Evolutionary conservation across 2,797 vertebrate genomes (phyloP), one percentile per base, ranked within the genome.

Genomic region (Sciaenops ocellatus): DNA sequence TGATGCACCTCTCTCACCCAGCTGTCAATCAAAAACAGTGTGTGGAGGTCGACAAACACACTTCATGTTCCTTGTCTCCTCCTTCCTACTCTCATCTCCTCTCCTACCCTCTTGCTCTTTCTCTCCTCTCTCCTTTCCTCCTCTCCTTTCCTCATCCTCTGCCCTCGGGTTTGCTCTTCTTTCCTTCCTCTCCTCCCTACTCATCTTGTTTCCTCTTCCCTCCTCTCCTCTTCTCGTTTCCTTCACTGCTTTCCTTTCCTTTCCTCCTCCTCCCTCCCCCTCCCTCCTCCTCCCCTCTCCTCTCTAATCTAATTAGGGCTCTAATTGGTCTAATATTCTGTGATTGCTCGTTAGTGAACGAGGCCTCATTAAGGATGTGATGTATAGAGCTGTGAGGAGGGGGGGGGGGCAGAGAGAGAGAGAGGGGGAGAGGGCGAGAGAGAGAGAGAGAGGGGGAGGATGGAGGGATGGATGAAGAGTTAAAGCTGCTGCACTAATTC

Each of bases 401-500:
- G 60, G n/a, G n/a, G n/a, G n/a, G n/a, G n/a, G n/a, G n/a, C n/a
- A 56, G 52, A 28, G 46, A 51, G 52, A 74, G n/a, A 18, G 70
- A 55, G 5, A 34, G 67, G 24, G 12, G 70, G 38, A 44, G 12
- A 16, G 22, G 18, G 47, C n/a, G 18, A 51, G 28, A 46, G 51
- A 48, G 22, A 55, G 11, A 50, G 26, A 52, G 41, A 48, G 73
- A 73, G 69, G 17, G 72, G 55, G 61, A 13, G 62, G 26, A 75
- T 30, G 10, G 74, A 79, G n/a, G 18, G 79, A 52, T 3, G 60
- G 80, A 85, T 13, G 69, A 72, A 73, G 96, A 95, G 95, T 95
- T 96, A 96, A 96, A 96, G 94, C 94, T 94, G 95, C 95, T 95
- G 95, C 95, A 95, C 95, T 96, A 97, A 97, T 97, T 97, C 96